phyloP scores from a whole-genome alignment of 1,140 invertebrate species.

The Euschistus heros region DNA sequence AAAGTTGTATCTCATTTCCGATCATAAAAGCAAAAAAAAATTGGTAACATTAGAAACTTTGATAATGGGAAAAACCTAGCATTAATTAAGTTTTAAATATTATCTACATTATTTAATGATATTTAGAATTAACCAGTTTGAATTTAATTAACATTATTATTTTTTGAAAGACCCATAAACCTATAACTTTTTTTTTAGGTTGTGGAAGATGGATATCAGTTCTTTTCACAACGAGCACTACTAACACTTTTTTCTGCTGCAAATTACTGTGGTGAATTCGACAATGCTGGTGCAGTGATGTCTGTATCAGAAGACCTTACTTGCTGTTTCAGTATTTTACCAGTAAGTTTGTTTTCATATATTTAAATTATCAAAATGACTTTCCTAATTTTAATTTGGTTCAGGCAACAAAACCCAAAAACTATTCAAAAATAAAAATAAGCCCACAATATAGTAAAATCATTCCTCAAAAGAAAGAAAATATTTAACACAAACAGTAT shows the following conservation, averaged over 20 bases:
- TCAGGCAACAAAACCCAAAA: no score
- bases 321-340: conserved; percentile 48
- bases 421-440: no score
- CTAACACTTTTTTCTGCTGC: conserved; percentile 86
- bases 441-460: no score
- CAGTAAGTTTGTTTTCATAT: conserved; percentile 24
- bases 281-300: conserved; percentile 77
- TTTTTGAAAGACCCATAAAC: no score
- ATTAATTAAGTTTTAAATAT: neutral
- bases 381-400: no score
- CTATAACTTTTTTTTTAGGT: conserved; percentile 41
- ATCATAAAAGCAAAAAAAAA: conserved; percentile 9
- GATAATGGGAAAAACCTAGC: no score
- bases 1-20: neutral
- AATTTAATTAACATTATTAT: no score
- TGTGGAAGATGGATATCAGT: conserved; percentile 83
- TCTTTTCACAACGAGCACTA: conserved; percentile 80
- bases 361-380: no score
- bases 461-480: no score
- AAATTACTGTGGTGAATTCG: conserved; percentile 81
- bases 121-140: no score
- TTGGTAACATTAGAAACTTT: no score
- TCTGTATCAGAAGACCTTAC: conserved; percentile 63
- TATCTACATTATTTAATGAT: neutral
- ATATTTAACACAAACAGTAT: no score